Base-by-base conservation (phyloP, 1,140 invertebrate genomes). In the Mya arenaria region DNA sequence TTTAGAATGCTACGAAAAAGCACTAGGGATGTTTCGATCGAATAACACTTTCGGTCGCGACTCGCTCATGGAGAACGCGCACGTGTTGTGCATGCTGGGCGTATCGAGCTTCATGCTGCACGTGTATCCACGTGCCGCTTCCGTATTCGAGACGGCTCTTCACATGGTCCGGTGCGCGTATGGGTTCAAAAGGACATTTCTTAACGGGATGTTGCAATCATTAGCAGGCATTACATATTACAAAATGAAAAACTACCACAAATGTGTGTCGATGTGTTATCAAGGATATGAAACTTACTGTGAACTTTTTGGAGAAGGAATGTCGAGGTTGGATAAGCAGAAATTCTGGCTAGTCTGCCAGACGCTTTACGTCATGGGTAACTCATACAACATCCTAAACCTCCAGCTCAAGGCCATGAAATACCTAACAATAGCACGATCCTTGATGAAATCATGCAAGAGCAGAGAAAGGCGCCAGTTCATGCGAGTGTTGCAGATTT, bases 21-120 rank as follows among this genome's bases (percentile, higher is more conserved):
- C 91, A 34, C 66, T 89, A 17, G 68, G 78, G 23, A 79, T 89
- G 36, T 90, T 91, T 56, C 83, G 85, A 30, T 68, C 84, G 52
- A 86, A 88, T 44, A 84, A 86, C 34, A 86, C 86, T 15, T 86
- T 89, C 48, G 90, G 90, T 25, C 85, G 87, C 66, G 90, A 90
- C 13, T 82, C 85, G 13, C 58, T 90, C 30, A 78, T 90, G 72
- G 86, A 90, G 63, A 89, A 92, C 80, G 89, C 89, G 15, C 91
- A 92, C 85, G 88, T 91, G 13, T 66, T 91, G 58, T 89, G 86
- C 71, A 91, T 92, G 91, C 82, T 91, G n/a, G 91, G 91, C n/a
- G 89, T 90, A 36, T 89, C 89, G 37, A 90, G 88, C n/a, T 91
- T 92, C 68, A 90, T 92, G 89, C 63, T 91, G 1, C 90, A 90